phyloP scores from a whole-genome alignment of 1,140 invertebrate species.

The Steinernema feltiae region DNA sequence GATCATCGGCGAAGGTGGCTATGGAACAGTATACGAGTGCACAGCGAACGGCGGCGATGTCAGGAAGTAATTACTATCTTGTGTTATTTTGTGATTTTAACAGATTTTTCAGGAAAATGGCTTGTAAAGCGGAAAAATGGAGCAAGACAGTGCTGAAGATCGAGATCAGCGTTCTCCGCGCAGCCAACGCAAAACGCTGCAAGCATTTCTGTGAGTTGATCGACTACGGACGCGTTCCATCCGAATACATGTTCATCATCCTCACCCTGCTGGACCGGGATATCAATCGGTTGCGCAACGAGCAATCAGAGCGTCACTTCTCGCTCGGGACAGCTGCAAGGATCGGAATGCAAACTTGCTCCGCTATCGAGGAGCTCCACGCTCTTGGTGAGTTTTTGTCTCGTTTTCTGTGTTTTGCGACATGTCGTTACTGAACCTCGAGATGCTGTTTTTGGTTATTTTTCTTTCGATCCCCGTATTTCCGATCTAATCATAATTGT shows the following conservation, averaged over 20 bases:
- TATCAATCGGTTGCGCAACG: constrained; percentile 42
- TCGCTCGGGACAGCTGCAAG: constrained; percentile 36
- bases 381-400: constrained; percentile 11
- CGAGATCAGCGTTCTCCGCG: constrained; percentile 39
- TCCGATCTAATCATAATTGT: constrained; percentile 13
- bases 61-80: constrained; percentile 17
- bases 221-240: constrained; percentile 32
- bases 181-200: constrained; percentile 28
- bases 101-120: constrained; percentile 22
- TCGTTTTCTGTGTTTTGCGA: constrained; percentile 35
- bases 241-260: constrained; percentile 37
- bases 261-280: constrained; percentile 46
- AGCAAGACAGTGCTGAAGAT: constrained; percentile 43
- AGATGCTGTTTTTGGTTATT: neutral
- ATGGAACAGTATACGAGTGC: constrained; percentile 40
- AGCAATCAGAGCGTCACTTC: constrained; percentile 38
- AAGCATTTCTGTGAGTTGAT: constrained; percentile 42
- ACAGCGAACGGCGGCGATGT: constrained; percentile 8
- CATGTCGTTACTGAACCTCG: constrained; percentile 36
- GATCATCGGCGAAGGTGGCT: constrained; percentile 39
- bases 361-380: constrained; percentile 45
- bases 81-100: neutral
- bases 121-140: constrained; percentile 46
- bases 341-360: constrained; percentile 40
- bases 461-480: neutral